phyloP scores from a whole-genome alignment of 2,797 vertebrate genomes.

The Semotilus atromaculatus region DNA sequence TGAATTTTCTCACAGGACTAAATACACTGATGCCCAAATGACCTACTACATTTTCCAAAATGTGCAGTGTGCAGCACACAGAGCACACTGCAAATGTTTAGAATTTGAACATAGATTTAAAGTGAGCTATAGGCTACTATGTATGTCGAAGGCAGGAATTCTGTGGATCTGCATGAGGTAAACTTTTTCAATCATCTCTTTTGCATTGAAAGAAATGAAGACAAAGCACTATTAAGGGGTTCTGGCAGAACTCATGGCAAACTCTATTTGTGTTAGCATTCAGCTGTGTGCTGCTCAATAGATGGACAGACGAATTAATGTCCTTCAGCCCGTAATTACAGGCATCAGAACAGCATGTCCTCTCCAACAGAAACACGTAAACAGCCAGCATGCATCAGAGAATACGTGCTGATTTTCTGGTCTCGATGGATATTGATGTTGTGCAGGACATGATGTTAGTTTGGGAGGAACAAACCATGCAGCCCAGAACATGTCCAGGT shows the following conservation, averaged over 20 bases:
- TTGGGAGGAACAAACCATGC: not conserved
- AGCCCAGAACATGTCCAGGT: not conserved
- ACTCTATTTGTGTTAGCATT: constrained; percentile 3
- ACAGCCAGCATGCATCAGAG: constrained; percentile 44
- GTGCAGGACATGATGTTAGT: not conserved
- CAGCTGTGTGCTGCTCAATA: constrained; percentile 30
- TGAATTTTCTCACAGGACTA: too few relatives aligned
- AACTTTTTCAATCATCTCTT: constrained; percentile 3
- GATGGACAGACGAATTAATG: constrained; percentile 29
- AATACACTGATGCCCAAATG: too few relatives aligned
- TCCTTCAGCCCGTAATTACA: constrained; percentile 57
- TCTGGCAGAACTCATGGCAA: not conserved
- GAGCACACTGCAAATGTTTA: too few relatives aligned
- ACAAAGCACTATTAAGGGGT: not conserved
- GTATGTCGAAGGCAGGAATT: not conserved
- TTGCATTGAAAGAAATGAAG: not conserved
- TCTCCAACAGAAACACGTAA: constrained; percentile 42
- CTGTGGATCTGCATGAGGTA: not conserved
- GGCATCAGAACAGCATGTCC: constrained; percentile 45
- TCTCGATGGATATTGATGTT: constrained; percentile 27
- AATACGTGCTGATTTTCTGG: constrained; percentile 5
- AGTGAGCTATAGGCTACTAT: not conserved
- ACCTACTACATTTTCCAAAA: too few relatives aligned
- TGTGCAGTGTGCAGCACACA: too few relatives aligned
- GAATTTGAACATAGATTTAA: too few relatives aligned